Evolutionary conservation across 2,113 vertebrate species (phyloP), one percentile per base, ranked within the genome.

Genomic region (Pitta sordida): DNA sequence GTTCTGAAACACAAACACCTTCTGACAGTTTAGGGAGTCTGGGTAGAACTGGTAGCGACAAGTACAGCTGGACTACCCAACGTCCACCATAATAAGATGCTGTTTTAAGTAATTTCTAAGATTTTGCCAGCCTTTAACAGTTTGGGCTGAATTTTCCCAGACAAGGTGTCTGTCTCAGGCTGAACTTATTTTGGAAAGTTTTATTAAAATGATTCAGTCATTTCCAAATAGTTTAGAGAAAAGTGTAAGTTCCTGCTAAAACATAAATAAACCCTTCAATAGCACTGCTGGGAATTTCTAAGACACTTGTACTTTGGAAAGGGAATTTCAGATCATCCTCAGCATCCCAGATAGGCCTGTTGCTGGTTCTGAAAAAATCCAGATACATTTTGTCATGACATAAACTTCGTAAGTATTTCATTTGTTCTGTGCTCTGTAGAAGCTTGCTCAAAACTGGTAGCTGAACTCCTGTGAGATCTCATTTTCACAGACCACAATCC

Each of bases 1-100:
- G 70, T 85, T 76, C 94, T 92, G 89, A 91, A 95, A 88, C 65
- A 95, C 80, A 95, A 96, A 96, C 78, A 87, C 51, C 69, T 93
- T 92, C 58, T 95, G 95, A 95, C 93, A 96, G 91, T 94, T 86
- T 44, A 80, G 81, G 62, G 67, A 93, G 56, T 80, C 87, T 86
- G 80, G 90, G 60, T 79, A 96, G 71, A 90, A 55, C 23, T 91
- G 88, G 82, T 95, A 95, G 92, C 0, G 2, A 59, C 79, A 90
- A 91, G 70, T 88, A 73, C 46, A 80, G 49, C 82, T 53, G 41
- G 53, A 85, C 59, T 83, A 90, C 90, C 83, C 90, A 77, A 7
- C 1, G 7, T 75, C 67, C 69, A 88, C 82, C 82, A 65, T 83
- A 83, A 43, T 49, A 93, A 92, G 71, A 95, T 6, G 9, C 48